These are phyloP conservation scores for Sylvicola cinctus DNA, from an alignment of 2,888 invertebrate species.

Conservation along the genomic window DNA sequence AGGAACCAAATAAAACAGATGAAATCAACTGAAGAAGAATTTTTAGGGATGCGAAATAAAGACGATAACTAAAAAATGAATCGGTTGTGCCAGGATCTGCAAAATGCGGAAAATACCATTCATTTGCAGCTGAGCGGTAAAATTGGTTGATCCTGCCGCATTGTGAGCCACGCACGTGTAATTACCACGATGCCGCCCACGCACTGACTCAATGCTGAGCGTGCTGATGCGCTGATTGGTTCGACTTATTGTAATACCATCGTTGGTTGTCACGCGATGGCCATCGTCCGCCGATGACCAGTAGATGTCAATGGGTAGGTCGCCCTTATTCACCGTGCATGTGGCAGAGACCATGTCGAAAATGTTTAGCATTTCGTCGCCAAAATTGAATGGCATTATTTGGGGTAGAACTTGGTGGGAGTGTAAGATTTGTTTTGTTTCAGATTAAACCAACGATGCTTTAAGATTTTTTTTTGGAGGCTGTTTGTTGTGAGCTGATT, in stretches of 20 bases:
- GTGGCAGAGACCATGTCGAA: slow-evolving; percentile 51
- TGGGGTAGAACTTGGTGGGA: slow-evolving; percentile 47
- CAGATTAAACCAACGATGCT: neutral
- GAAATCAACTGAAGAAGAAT: neutral
- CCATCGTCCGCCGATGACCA: slow-evolving; percentile 40
- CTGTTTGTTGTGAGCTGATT: too few species aligned
- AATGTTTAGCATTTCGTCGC: slow-evolving; percentile 53
- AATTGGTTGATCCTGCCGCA: slow-evolving; percentile 43
- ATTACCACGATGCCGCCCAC: slow-evolving; percentile 47
- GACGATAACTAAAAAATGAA: too few species aligned
- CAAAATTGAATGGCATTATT: slow-evolving; percentile 57
- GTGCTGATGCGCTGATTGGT: slow-evolving; percentile 42
- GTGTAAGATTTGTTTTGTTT: neutral
- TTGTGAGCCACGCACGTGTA: slow-evolving; percentile 57
- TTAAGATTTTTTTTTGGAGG: too few species aligned
- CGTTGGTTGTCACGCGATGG: slow-evolving; percentile 30
- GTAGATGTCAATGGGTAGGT: slow-evolving; percentile 52
- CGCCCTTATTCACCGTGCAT: slow-evolving; percentile 55
- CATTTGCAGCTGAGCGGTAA: slow-evolving; percentile 46
- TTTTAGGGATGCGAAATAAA: neutral
- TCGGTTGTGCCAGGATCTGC: too few species aligned
- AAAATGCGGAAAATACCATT: slow-evolving; percentile 43
- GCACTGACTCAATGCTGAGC: slow-evolving; percentile 46
- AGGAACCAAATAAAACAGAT: slow-evolving; percentile 7
- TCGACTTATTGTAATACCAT: slow-evolving; percentile 36